Evolutionary conservation across 2,888 invertebrate genomes (phyloP), one percentile per base, ranked within the genome.

Genomic region (Neria commutata): DNA sequence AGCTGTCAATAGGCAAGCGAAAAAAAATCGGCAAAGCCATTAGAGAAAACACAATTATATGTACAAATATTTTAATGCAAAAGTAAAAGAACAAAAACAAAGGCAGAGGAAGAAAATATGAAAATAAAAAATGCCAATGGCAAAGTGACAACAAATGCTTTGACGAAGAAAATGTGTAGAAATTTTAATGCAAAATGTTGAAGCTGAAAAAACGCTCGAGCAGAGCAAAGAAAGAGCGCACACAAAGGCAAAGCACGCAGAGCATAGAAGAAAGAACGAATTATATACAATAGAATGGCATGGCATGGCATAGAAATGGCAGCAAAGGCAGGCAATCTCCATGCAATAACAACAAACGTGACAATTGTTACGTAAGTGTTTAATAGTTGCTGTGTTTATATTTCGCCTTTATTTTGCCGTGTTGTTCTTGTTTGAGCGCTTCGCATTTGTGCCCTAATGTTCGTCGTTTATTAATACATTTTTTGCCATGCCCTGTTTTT

Each of bases 331-430:
- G 59, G 61, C 54, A 57, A 61, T 58, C 61, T 33, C 14, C 14
- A 10, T 14, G 33, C 33, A 10, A 10, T 33, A 10, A 33, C 8
- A 8, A 63, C 61, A 59, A 54, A 61, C 60, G 66, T 65, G 68
- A 67, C 68, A 69, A 67, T 69, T 68, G 68, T 71, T 71, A 71
- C 71, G 68, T 71, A 71, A 71, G 67, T 64, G 62, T 24, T 65
- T 62, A 69, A 69, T 67, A 67, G 62, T 66, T 66, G 58, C 56
- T 59, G 14, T 29, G 51, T 54, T 58, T 58, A 51, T 53, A 49
- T 34, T 56, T 50, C 46, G 34, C 14, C 34, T 50, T 42, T 52
- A 37, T 21, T 24, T 45, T 29, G 50, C 50, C 33, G 17, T 58
- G 34, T 51, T 54, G 54, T 52, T 51, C 54, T 53, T 49, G 6